These are phyloP conservation scores for Anoplopoma fimbria DNA, from an alignment of 2,113 vertebrate species.

Conservation along the genomic window DNA sequence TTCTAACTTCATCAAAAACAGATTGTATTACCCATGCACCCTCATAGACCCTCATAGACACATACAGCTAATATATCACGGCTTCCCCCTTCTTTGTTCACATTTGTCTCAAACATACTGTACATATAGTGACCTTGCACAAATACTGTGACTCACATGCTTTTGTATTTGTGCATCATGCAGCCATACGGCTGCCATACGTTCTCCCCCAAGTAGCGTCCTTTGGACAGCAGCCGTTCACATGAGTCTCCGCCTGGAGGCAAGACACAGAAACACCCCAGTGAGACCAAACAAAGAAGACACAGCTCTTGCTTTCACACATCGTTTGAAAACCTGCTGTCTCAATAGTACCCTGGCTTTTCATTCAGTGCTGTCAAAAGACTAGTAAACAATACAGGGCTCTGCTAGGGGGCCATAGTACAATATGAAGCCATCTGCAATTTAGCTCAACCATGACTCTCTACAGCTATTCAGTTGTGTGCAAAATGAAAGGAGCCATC, in stretches of 20 bases:
- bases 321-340: slow-evolving; percentile 40
- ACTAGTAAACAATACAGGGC: slow-evolving; percentile 34
- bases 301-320: slow-evolving; percentile 17
- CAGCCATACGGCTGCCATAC: slow-evolving; percentile 98
- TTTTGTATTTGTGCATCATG: slow-evolving; percentile 99
- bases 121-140: neutral
- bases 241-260: slow-evolving; percentile 92
- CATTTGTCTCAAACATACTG: slow-evolving; percentile 9
- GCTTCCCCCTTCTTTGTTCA: neutral
- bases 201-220: slow-evolving; percentile 94
- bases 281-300: slow-evolving; percentile 31
- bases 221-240: slow-evolving; percentile 95
- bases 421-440: slow-evolving; percentile 61
- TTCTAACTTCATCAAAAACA: neutral
- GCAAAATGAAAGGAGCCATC: slow-evolving; percentile 62
- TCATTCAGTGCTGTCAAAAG: slow-evolving; percentile 55
- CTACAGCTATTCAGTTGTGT: slow-evolving; percentile 57
- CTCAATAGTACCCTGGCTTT: slow-evolving; percentile 40
- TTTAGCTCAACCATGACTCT: slow-evolving; percentile 44
- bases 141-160: slow-evolving; percentile 84
- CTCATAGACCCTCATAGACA: neutral
- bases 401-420: slow-evolving; percentile 25
- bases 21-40: slow-evolving; percentile 2
- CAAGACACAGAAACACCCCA: slow-evolving; percentile 49
- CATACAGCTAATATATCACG: neutral